Evolutionary conservation across 1,140 invertebrate species (phyloP).

Genomic region (Adoxophyes honmai): DNA sequence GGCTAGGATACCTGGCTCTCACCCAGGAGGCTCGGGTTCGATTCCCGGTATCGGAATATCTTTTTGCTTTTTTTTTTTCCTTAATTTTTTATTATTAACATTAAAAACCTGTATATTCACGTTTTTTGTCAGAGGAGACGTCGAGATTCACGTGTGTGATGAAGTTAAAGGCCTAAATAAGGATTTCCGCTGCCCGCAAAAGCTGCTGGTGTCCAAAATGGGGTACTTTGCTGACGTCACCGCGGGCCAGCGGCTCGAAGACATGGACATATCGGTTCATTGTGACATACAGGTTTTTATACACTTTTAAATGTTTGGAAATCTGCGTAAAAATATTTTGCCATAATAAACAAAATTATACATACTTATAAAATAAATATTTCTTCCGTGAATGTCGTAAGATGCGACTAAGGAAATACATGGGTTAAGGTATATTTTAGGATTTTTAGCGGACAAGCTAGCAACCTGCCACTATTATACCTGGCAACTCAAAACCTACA

Average conservation of each 20-base stretch:
- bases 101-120: background rate
- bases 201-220: slow-evolving; percentile 92
- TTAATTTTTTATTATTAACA: too few species aligned
- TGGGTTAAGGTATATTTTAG: too few species aligned
- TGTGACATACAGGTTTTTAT: slow-evolving; percentile 86
- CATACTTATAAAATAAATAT: too few species aligned
- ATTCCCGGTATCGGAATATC: slow-evolving; percentile 39
- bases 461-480: too few species aligned
- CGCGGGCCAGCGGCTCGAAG: slow-evolving; percentile 90
- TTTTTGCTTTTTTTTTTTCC: slow-evolving; percentile 28
- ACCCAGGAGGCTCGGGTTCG: slow-evolving; percentile 29
- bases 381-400: too few species aligned
- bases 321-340: too few species aligned
- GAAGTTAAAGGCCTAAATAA: slow-evolving; percentile 91
- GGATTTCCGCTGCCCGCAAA: slow-evolving; percentile 92
- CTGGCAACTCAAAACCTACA: too few species aligned
- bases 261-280: slow-evolving; percentile 97
- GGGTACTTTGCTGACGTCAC: slow-evolving; percentile 95
- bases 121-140: slow-evolving; percentile 83
- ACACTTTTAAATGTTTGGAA: background rate
- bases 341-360: too few species aligned
- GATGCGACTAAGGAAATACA: too few species aligned
- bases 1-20: slow-evolving; percentile 37
- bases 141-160: slow-evolving; percentile 92
- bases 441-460: too few species aligned